Evolutionary conservation across 1,140 invertebrate genomes (phyloP), one percentile per base, ranked within the genome.

Genomic region (Drosophila lacteicornis): DNA sequence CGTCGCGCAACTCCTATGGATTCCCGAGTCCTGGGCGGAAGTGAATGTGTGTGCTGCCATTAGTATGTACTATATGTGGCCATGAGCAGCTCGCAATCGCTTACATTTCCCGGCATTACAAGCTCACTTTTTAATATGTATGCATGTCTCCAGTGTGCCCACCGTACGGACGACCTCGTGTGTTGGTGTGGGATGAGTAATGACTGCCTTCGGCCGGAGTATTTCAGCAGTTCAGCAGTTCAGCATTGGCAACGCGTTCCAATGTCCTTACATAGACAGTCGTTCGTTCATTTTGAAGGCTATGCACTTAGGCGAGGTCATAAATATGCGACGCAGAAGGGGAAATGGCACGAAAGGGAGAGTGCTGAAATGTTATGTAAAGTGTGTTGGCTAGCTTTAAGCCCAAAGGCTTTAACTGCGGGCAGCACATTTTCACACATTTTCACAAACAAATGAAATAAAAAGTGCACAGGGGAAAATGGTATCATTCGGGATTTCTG

Each of bases 241-340:
- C 63, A 78, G 82, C 82, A 81, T 85, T 75, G 82, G 77, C 74
- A 75, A 59, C 75, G 79, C 84, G 79, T 75, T 77, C 76, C 84
- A 80, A 83, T 88, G 83, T 87, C 77, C 84, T 75, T 80, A 83
- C 63, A 74, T 50, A 68, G 55, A 69, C 38, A 69, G 46, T 75
- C 40, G 50, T 67, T 47, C 63, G 62, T 68, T 55, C 42, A 47
- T 80, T 87, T 83, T 80, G 84, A 88, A 87, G 84, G 83, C 84
- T 83, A 80, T 88, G 80, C 67, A 87, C 83, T 87, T 87, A 68
- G 75, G 77, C 85, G 85, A 88, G 84, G 83, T 87, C 84, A 80
- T 77, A 87, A 74, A 69, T 83, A 80, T 71, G 68, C 51, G 68
- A 40, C 19, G 62, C 45, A 71, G 57, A 53, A 40, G 9, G 40